Evolutionary conservation across 2,888 invertebrate genomes (phyloP).

Genomic region (Drosophila colorata): DNA sequence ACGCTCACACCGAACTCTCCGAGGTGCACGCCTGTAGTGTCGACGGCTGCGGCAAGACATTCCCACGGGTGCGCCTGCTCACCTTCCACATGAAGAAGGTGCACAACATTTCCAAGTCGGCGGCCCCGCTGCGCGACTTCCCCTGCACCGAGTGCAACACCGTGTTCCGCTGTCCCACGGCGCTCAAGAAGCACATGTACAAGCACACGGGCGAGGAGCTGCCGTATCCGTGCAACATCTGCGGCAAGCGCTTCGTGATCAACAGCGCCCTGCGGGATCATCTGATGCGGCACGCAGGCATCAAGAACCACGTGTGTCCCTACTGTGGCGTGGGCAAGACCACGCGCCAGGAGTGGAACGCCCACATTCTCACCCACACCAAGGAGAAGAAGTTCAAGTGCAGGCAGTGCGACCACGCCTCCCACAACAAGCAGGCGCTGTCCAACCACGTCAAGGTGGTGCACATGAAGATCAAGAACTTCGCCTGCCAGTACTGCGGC

Average conservation of each 20-base stretch:
- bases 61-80: conserved; percentile 81
- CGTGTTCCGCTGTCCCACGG: conserved; percentile 83
- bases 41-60: conserved; percentile 80
- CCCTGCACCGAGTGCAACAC: conserved; percentile 83
- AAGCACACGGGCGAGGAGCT: conserved; percentile 83
- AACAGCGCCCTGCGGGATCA: conserved; percentile 84
- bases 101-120: conserved; percentile 77
- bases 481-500: conserved; percentile 82
- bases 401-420: conserved; percentile 81
- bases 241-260: conserved; percentile 83
- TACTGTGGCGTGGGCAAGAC: conserved; percentile 84
- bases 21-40: conserved; percentile 78
- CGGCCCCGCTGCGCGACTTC: conserved; percentile 76
- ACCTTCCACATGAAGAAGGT: conserved; percentile 81
- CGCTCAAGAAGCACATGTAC: conserved; percentile 83
- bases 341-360: conserved; percentile 83
- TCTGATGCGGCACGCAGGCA: conserved; percentile 84
- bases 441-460: conserved; percentile 82
- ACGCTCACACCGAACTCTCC: conserved; percentile 81
- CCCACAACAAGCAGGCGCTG: conserved; percentile 82
- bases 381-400: conserved; percentile 84
- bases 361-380: conserved; percentile 83
- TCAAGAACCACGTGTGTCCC: conserved; percentile 84
- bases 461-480: conserved; percentile 82
- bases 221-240: conserved; percentile 83